Base-by-base conservation (phyloP, 2,888 invertebrate species). In the Seira sanloemensis region DNA sequence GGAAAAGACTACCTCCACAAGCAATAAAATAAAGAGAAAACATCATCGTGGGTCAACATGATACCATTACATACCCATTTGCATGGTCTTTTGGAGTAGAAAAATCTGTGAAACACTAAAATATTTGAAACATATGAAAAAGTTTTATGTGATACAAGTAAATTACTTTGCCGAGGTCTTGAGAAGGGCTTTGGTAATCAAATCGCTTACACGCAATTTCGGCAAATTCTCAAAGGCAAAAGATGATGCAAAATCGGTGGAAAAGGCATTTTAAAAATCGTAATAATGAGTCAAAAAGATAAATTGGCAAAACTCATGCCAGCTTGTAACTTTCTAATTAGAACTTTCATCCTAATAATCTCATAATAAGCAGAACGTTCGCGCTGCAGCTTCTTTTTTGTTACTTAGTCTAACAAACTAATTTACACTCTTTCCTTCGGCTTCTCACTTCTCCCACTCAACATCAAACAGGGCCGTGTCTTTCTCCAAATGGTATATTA, bases 221-320 rank as follows among this genome's bases (percentile, higher is more conserved):
- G 58, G 58, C 18, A 58, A n/a, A 58, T 58, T 18, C n/a, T 58
- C 58, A 58, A 58, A 58, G 18, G 58, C n/a, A 58, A 58, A 58
- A 5, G 18, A 12, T 58, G 2, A 12, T 58, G 58, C 58, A 58
- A 18, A 58, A 4, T 58, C n/a, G 9, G 58, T 58, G 12, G 12
- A 37, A 37, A 37, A 12, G 37, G 37, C n/a, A 18, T 58, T n/a
- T 58, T 58, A 7, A 37, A 37, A 37, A 7, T 37, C 5, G 37
- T 12, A 37, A 37, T n/a, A 58, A 58, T 58, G 58, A 58, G 58
- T 9, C 18, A 58, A n/a, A 58, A 18, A 58, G 18, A 66, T 79
- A 71, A 73, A 79, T 79, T 79, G 74, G 67, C 27, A 67, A 79
- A 74, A 74, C 74, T 46, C 26, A 74, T 79, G 79, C 79, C 24